Evolutionary conservation across 2,888 invertebrate genomes (phyloP), one percentile per base, ranked within the genome.

Genomic region (Tridacna gigas): DNA sequence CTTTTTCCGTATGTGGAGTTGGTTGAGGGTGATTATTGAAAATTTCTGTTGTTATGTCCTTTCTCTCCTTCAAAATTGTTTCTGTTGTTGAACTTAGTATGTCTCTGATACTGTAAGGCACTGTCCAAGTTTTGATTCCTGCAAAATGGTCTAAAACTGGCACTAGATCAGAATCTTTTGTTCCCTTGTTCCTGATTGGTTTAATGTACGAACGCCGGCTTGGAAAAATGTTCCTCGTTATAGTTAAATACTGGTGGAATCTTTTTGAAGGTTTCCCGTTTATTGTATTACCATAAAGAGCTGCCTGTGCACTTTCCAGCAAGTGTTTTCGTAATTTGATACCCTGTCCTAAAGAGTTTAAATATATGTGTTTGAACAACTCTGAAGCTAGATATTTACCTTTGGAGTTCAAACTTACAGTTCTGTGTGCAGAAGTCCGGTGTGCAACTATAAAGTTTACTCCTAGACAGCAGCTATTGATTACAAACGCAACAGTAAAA

Each of bases 171-270:
- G 71, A 37, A 37, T 51, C 51, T 71, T 51, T 48, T 2, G 0
- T n/a, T 13, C 3, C 12, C 22, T 45, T n/a, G 20, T 20, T 22
- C 51, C 51, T 51, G 22, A 51, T 51, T 22, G 71, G 18, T 13
- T 71, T 71, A 5, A 51, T 20, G 13, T 71, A 51, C 11, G 71
- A 71, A 15, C 51, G 47, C 22, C 71, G 71, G 22, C 47, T 51
- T 2, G 45, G 48, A 25, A 25, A 47, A 7, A 71, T n/a, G 51
- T 71, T 51, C 26, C 71, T 71, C 11, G 71, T 26, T 18, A 71
- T 71, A 9, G 71, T 71, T 37, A 71, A 51, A 25, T 71, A 71
- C 0, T 71, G 71, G 25, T 71, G 47, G 15, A 71, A 71, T 47
- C 71, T 28, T 71, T 71, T 71, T 51, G 71, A 71, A 5, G 51